A percentile compares a stretch with the other conserved stretches of the same genome.
phyloP scores from a whole-genome alignment of 2,888 invertebrate species.

The Andrena dorsata region DNA sequence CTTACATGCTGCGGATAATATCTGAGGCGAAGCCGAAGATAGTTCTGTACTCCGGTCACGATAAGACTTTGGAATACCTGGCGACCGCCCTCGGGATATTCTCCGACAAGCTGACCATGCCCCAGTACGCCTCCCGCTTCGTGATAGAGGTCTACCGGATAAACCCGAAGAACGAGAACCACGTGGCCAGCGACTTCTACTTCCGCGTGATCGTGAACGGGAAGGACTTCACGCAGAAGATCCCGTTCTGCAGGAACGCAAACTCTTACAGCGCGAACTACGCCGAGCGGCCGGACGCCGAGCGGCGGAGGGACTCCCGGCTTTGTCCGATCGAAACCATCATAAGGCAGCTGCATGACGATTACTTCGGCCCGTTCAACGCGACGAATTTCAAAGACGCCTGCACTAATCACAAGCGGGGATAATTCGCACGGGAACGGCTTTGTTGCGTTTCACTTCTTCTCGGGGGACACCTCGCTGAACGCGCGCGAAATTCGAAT shows the following conservation, averaged over 20 bases:
- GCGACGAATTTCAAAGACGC: conserved; percentile 96
- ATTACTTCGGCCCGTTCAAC: conserved; percentile 93
- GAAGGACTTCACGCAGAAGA: conserved; percentile 92
- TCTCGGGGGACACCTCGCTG: too few species aligned
- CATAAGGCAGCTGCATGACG: conserved; percentile 94
- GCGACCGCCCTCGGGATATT: conserved; percentile 92
- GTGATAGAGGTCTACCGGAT: conserved; percentile 95
- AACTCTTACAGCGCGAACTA: conserved; percentile 86
- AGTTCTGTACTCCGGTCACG: conserved; percentile 95
- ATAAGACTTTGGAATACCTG: conserved; percentile 94
- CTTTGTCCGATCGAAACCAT: conserved; percentile 95
- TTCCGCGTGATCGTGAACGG: conserved; percentile 95
- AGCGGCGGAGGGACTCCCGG: conserved; percentile 86
- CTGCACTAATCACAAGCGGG: conserved; percentile 84
- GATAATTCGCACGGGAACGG: conserved; percentile 4
- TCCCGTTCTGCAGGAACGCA: conserved; percentile 91
- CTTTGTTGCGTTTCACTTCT: neutral
- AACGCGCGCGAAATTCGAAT: neutral
- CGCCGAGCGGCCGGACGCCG: conserved; percentile 82
- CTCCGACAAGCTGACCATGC: conserved; percentile 87
- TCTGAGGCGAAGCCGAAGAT: conserved; percentile 91
- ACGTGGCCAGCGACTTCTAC: conserved; percentile 90
- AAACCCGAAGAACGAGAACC: conserved; percentile 87
- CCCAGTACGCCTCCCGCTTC: conserved; percentile 94
- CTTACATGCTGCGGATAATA: conserved; percentile 93